Conservation (phyloP, 1,140 invertebrate genomes). For the Pseudomyrmex flavicornis region DNA sequence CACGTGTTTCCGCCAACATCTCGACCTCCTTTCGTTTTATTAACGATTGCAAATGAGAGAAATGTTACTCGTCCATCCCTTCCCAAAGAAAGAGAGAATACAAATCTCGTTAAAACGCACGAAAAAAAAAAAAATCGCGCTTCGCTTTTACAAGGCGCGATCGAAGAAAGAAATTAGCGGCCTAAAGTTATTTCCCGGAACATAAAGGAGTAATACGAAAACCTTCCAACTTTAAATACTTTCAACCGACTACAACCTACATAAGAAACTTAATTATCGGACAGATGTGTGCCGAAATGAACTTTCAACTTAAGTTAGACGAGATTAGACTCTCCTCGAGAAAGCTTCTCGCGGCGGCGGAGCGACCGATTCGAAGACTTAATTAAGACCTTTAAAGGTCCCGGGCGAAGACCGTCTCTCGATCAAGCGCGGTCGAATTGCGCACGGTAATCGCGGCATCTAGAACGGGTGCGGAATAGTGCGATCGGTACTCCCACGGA, state of each 20-base stretch:
- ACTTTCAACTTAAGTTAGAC: constrained; percentile 37
- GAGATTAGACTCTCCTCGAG: constrained; percentile 45
- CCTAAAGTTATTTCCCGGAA: not conserved
- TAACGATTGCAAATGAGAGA: not conserved
- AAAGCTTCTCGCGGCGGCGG: constrained; percentile 54
- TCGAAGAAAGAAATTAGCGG: not conserved
- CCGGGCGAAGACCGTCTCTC: constrained; percentile 65
- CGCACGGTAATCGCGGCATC: constrained; percentile 56
- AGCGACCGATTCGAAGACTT: constrained; percentile 72
- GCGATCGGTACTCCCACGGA: constrained; percentile 21
- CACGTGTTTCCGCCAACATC: not conserved
- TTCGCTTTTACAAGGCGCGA: too few relatives aligned
- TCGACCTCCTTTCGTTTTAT: not conserved
- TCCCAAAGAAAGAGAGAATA: too few relatives aligned
- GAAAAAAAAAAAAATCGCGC: not conserved
- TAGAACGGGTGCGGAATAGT: constrained; percentile 19
- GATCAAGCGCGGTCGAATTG: constrained; percentile 50
- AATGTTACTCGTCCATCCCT: not conserved
- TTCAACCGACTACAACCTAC: not conserved
- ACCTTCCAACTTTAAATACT: not conserved
- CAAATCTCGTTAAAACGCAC: too few relatives aligned
- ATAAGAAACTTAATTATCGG: constrained; percentile 45
- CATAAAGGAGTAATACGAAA: not conserved
- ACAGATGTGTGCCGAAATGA: constrained; percentile 62
- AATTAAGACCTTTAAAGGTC: constrained; percentile 71